Conservation (phyloP, 2,888 invertebrate species). For the Clitarchus hookeri region DNA sequence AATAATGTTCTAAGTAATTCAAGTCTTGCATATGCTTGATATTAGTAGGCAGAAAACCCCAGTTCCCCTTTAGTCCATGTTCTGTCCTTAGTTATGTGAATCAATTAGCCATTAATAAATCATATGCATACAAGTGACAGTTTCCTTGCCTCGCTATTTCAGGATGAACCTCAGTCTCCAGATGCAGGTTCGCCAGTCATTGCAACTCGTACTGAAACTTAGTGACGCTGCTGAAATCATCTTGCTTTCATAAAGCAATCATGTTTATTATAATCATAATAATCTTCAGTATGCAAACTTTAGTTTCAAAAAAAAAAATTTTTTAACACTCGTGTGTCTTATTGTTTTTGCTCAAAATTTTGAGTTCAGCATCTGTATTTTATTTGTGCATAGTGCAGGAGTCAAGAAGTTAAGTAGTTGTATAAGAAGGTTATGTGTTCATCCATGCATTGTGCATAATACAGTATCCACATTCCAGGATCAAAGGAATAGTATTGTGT, state of each 20-base stretch:
- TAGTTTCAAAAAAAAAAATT: not conserved
- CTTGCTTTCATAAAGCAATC: conserved; percentile 26
- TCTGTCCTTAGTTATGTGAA: no score
- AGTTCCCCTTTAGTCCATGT: no score
- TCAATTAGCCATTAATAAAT: not conserved
- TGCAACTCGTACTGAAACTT: conserved; percentile 3
- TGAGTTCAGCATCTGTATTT: not conserved
- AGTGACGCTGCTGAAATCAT: not conserved
- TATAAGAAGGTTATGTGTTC: not conserved
- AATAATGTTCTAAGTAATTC: no score
- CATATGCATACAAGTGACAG: not conserved
- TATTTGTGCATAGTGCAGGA: not conserved
- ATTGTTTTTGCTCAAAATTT: not conserved
- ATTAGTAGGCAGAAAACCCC: no score
- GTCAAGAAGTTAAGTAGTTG: not conserved
- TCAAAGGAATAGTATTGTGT: not conserved
- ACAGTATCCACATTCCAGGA: not conserved
- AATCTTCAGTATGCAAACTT: not conserved
- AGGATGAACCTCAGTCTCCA: conserved; percentile 39
- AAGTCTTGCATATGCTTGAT: no score
- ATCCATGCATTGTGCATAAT: not conserved
- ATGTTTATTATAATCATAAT: not conserved
- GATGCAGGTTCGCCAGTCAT: conserved; percentile 33
- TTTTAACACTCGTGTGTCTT: not conserved
- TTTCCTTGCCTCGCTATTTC: conserved; percentile 12